phyloP scores from a whole-genome alignment of 2,113 vertebrate species.

The Gulo gulo region DNA sequence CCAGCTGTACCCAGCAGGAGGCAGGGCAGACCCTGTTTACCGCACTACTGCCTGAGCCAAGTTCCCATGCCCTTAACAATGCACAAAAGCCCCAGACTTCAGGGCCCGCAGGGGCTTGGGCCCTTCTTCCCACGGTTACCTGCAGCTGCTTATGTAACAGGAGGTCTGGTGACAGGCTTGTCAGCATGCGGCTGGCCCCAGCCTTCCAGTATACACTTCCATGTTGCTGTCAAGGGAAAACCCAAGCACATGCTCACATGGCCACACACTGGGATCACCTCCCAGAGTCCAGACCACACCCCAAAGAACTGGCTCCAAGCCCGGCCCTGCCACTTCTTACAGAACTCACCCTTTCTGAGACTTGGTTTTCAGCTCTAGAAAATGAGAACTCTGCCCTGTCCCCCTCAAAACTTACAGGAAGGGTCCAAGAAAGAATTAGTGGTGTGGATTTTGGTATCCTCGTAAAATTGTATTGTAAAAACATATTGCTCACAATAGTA shows the following conservation, averaged over 20 bases:
- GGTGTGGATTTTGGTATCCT: neutral
- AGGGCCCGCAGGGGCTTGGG: neutral
- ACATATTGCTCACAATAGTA: neutral
- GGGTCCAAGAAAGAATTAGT: neutral
- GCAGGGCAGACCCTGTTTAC: neutral
- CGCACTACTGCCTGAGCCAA: neutral
- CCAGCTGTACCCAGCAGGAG: neutral
- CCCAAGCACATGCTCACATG: fast-evolving
- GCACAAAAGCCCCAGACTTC: neutral
- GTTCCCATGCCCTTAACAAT: neutral
- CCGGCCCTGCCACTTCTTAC: neutral
- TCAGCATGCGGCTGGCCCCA: slow-evolving; percentile 84
- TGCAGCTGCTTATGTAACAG: slow-evolving; percentile 86
- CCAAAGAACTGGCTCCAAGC: neutral
- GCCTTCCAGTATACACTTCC: slow-evolving; percentile 94
- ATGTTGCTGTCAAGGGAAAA: slow-evolving; percentile 90
- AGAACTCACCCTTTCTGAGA: neutral
- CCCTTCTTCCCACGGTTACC: slow-evolving; percentile 76
- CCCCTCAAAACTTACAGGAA: neutral
- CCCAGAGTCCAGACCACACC: neutral
- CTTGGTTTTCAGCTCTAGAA: neutral
- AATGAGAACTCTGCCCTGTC: neutral
- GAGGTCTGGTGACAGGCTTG: slow-evolving; percentile 77
- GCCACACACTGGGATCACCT: neutral
- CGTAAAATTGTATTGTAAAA: neutral